Evolutionary conservation across 92 coral and sea anemone genomes (phyloP).

Genomic region (Virgularia gustaviana): DNA sequence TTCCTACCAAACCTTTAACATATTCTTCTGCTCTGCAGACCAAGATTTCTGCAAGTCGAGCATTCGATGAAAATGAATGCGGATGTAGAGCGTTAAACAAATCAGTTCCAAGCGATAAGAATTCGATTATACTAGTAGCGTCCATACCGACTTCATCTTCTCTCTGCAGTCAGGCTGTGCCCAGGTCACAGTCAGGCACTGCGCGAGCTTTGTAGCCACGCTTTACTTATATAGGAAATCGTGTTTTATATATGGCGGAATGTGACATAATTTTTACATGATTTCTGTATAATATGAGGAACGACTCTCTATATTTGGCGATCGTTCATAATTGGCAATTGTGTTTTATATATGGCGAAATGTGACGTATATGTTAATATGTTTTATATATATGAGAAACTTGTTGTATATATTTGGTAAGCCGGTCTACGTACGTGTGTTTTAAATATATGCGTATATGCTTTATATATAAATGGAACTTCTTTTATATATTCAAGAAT

Average conservation of each 20-base stretch:
- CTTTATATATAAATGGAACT: neutral
- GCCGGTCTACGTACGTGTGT: neutral
- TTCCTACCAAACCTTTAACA: neutral
- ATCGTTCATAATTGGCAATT: neutral
- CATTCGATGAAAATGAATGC: neutral
- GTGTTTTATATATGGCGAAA: neutral
- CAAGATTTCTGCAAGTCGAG: neutral
- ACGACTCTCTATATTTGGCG: neutral
- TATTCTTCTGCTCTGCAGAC: slow-evolving; percentile 5
- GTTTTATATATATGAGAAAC: neutral
- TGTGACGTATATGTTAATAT: neutral
- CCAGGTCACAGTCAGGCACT: neutral
- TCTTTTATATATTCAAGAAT: neutral
- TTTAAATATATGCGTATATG: neutral
- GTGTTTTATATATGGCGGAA: too few species aligned
- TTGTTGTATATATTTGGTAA: neutral
- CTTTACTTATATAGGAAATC: too few species aligned
- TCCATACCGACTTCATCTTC: neutral
- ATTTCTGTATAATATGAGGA: too few species aligned
- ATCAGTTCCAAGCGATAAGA: neutral
- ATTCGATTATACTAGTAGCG: neutral
- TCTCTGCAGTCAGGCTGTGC: too few species aligned
- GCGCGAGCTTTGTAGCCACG: neutral
- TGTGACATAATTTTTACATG: too few species aligned
- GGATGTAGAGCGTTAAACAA: neutral